Percentiles rank a stretch among this genome's conserved stretches.
Conservation (phyloP, 1,140 invertebrate species). For the Venturia canescens region DNA sequence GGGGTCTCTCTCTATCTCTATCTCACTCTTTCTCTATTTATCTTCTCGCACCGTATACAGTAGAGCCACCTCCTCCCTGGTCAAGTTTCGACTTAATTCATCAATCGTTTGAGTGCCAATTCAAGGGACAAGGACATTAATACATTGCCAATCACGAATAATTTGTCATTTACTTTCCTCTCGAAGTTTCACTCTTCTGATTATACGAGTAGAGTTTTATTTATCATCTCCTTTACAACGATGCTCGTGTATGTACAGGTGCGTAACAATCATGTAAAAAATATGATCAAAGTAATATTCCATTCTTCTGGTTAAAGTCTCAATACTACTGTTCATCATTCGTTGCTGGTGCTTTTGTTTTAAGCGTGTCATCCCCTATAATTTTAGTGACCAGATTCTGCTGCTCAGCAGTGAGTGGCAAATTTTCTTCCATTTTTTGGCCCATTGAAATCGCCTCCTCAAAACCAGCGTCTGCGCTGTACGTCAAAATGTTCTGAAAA, state of each 20-base stretch:
- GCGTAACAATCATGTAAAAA: conserved; percentile 9
- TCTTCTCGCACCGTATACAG: conserved; percentile 1
- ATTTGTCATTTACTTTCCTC: conserved; percentile 62
- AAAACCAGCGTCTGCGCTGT: conserved; percentile 41
- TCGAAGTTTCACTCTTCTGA: conserved; percentile 48
- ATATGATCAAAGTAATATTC: conserved; percentile 6
- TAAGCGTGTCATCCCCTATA: conserved; percentile 49
- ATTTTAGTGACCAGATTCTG: conserved; percentile 53
- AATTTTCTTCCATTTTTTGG: conserved; percentile 45
- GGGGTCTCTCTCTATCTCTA: conserved; percentile 49
- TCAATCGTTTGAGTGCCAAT: conserved; percentile 65
- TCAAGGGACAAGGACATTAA: conserved; percentile 75
- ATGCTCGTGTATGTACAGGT: conserved; percentile 27
- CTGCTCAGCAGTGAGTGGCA: conserved; percentile 50
- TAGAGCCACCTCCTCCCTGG: conserved; percentile 50
- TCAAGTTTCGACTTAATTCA: conserved; percentile 66
- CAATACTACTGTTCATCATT: not conserved
- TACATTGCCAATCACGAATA: conserved; percentile 68
- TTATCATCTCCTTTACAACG: conserved; percentile 19
- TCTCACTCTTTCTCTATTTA: not conserved
- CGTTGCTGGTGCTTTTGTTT: conserved; percentile 24
- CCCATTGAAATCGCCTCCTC: conserved; percentile 47
- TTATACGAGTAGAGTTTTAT: conserved; percentile 2
- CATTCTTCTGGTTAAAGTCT: not conserved
- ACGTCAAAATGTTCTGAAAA: conserved; percentile 50